phyloP scores from a whole-genome alignment of 2,113 vertebrate species.

The Brachionichthys hirsutus region DNA sequence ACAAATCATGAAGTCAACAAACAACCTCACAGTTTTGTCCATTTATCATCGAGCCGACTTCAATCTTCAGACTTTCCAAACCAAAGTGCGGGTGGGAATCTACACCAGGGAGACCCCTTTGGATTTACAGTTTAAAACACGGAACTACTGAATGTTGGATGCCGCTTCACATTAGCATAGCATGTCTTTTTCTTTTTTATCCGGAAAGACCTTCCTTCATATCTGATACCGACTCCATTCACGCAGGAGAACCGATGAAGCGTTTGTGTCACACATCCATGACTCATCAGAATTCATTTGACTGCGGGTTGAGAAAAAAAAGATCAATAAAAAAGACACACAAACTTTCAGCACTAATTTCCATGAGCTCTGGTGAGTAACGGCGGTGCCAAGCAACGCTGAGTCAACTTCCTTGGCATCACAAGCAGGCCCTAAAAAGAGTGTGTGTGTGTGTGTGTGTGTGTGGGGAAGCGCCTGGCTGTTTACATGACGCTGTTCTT shows the following conservation, averaged over 20 bases:
- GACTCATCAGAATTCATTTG: conserved; percentile 55
- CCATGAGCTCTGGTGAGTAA: conserved; percentile 48
- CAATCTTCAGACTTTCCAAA: too few species aligned
- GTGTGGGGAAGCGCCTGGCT: conserved; percentile 19
- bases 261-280: conserved; percentile 41
- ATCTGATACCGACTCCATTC: conserved; percentile 36
- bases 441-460: conserved; percentile 32
- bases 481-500: conserved; percentile 44
- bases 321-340: conserved; percentile 15
- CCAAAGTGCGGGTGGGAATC: too few species aligned
- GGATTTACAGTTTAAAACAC: too few species aligned
- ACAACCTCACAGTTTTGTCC: too few species aligned
- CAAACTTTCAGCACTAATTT: conserved; percentile 47
- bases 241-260: conserved; percentile 1
- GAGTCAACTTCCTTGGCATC: conserved; percentile 59
- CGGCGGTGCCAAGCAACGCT: conserved; percentile 40
- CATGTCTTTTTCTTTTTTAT: background rate
- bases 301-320: conserved; percentile 25
- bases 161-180: too few species aligned
- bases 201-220: conserved; percentile 19
- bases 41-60: too few species aligned
- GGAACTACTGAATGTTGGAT: too few species aligned
- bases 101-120: too few species aligned
- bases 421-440: background rate
- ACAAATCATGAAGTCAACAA: too few species aligned